These are phyloP conservation scores for Microcebus ravelobensis DNA, from an alignment of 2,113 vertebrate species.

Conservation along the genomic window DNA sequence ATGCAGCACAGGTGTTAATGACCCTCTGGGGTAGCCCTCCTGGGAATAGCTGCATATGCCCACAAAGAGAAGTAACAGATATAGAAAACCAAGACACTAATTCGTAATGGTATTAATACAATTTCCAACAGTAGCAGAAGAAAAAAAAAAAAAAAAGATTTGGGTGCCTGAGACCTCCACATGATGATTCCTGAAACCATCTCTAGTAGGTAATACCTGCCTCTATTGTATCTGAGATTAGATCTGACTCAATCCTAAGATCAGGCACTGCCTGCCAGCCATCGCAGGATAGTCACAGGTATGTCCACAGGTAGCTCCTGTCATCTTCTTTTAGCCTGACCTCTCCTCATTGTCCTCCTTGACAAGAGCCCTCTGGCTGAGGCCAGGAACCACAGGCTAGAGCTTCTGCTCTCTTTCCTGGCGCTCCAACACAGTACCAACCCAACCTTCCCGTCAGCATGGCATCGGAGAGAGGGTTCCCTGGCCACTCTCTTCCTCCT, in stretches of 20 bases:
- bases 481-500: background rate
- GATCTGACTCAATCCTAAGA: background rate
- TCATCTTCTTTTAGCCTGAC: background rate
- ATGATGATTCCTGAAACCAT: background rate
- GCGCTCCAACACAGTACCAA: background rate
- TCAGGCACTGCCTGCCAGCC: background rate
- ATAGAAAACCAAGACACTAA: background rate
- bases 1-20: background rate
- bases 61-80: background rate
- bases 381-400: background rate
- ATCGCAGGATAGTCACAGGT: background rate
- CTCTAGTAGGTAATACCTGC: background rate
- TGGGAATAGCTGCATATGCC: background rate
- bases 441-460: background rate
- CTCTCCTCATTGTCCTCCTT: background rate
- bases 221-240: background rate
- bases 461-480: background rate
- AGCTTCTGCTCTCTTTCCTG: slow-evolving; percentile 40
- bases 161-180: background rate
- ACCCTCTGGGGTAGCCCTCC: background rate
- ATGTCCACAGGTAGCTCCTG: background rate
- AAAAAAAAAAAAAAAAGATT: background rate
- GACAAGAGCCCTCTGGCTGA: background rate
- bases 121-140: background rate
- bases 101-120: background rate